Percentiles rank a stretch among this genome's conserved stretches.
These are phyloP conservation scores for Embiotoca jacksoni DNA, from an alignment of 2,113 vertebrate species.

Conservation along the genomic window DNA sequence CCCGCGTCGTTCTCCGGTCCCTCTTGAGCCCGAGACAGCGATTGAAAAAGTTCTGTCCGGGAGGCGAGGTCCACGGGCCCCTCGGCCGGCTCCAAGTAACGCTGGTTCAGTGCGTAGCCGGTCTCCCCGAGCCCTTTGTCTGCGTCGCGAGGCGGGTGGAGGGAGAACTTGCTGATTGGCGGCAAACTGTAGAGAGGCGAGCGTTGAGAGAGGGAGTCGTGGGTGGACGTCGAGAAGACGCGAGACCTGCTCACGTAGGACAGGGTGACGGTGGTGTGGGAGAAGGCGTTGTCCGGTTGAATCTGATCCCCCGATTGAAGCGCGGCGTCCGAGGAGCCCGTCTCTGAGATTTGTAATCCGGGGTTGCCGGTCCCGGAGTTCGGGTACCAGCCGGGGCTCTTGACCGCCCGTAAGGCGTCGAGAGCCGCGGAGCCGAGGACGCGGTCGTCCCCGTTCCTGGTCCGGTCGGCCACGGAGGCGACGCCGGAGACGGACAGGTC, in stretches of 20 bases:
- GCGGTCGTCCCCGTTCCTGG: constrained; percentile 74
- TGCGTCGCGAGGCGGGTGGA: constrained; percentile 65
- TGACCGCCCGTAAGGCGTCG: constrained; percentile 70
- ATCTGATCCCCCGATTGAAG: constrained; percentile 76
- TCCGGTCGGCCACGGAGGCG: constrained; percentile 76
- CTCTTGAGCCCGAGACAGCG: constrained; percentile 61
- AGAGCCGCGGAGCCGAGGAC: constrained; percentile 63
- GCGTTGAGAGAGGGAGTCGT: constrained; percentile 66
- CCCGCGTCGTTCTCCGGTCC: constrained; percentile 51
- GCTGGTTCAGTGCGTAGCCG: constrained; percentile 66
- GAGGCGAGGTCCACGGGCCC: constrained; percentile 67
- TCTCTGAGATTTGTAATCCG: constrained; percentile 66
- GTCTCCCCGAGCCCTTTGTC: constrained; percentile 61
- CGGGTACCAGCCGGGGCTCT: constrained; percentile 75
- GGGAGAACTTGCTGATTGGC: constrained; percentile 74
- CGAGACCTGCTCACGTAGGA: constrained; percentile 86
- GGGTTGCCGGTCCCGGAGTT: constrained; percentile 61
- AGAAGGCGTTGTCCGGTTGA: constrained; percentile 83
- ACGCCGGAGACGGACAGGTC: constrained; percentile 78
- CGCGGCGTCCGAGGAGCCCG: constrained; percentile 48
- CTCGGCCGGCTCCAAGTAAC: constrained; percentile 64
- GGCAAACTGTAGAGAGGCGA: constrained; percentile 70
- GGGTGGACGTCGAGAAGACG: constrained; percentile 68
- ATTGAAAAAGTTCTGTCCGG: constrained; percentile 64
- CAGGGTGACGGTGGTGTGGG: constrained; percentile 85